These are phyloP conservation scores for Sericinus montela DNA, from an alignment of 2,888 invertebrate genomes.

Conservation along the genomic window DNA sequence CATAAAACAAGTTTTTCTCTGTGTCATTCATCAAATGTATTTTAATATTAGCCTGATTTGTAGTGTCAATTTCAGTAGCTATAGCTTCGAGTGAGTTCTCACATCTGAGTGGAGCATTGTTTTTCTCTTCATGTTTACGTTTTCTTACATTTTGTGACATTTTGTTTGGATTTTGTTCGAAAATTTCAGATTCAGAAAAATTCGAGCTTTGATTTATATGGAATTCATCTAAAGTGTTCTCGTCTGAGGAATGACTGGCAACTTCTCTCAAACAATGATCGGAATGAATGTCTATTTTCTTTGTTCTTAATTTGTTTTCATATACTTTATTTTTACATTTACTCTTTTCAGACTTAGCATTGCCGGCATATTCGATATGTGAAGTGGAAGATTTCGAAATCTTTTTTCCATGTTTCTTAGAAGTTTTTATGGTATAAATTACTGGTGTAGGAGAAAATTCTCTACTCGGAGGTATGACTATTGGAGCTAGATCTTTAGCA, in stretches of 20 bases:
- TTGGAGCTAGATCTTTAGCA: slow-evolving; percentile 55
- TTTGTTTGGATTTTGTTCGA: slow-evolving; percentile 45
- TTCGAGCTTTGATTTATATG: slow-evolving; percentile 55
- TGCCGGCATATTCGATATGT: slow-evolving; percentile 21
- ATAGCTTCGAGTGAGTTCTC: slow-evolving; percentile 60
- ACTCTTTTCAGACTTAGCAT: slow-evolving; percentile 29
- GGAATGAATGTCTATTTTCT: slow-evolving; percentile 28
- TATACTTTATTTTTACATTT: slow-evolving; percentile 40
- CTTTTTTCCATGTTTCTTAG: slow-evolving; percentile 40
- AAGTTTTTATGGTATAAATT: slow-evolving; percentile 54
- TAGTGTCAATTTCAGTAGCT: slow-evolving; percentile 44
- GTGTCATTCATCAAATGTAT: slow-evolving; percentile 63
- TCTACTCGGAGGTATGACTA: slow-evolving; percentile 50
- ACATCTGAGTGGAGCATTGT: slow-evolving; percentile 37
- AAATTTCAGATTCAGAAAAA: slow-evolving; percentile 54
- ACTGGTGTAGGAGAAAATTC: slow-evolving; percentile 36
- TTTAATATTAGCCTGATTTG: slow-evolving; percentile 52
- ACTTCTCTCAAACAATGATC: slow-evolving; percentile 38
- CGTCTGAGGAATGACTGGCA: slow-evolving; percentile 43
- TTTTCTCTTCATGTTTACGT: slow-evolving; percentile 29
- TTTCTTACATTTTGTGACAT: slow-evolving; percentile 28
- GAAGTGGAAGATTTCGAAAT: slow-evolving; percentile 28
- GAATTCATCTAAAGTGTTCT: slow-evolving; percentile 56
- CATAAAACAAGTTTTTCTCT: slow-evolving; percentile 52
- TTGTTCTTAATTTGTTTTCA: slow-evolving; percentile 37